A percentile compares a stretch with the other conserved stretches of the same genome.
phyloP scores from a whole-genome alignment of 2,888 invertebrate species.

The Drepana falcataria region DNA sequence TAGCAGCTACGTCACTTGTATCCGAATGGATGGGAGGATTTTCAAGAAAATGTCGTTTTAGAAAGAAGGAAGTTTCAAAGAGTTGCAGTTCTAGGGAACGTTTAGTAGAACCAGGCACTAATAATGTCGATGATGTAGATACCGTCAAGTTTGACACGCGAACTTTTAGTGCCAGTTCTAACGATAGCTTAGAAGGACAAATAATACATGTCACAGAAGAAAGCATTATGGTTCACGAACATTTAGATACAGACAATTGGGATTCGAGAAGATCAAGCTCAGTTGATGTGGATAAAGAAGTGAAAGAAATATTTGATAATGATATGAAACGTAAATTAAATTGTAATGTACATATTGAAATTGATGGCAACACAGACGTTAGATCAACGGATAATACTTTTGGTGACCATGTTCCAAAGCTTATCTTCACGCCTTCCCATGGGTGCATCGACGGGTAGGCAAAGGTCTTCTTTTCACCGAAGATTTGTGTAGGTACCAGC shows the following conservation, averaged over 20 bases:
- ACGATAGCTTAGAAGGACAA: conserved; percentile 51
- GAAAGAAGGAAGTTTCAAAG: conserved; percentile 24
- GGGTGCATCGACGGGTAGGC: too few species aligned
- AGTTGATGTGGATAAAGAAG: conserved; percentile 61
- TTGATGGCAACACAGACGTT: conserved; percentile 26
- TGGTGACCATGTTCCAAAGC: conserved; percentile 36
- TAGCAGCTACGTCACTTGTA: conserved; percentile 80
- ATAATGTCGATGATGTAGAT: conserved; percentile 19
- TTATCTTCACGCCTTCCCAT: too few species aligned
- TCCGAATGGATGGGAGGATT: conserved; percentile 87
- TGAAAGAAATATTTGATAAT: conserved; percentile 59
- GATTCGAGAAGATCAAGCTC: conserved; percentile 60
- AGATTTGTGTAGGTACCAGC: too few species aligned
- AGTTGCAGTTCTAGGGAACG: conserved; percentile 34
- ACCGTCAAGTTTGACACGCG: conserved; percentile 34
- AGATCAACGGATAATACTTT: conserved; percentile 45
- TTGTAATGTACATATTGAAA: conserved; percentile 23
- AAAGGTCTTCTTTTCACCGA: too few species aligned
- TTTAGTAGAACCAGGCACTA: conserved; percentile 31
- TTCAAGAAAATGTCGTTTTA: conserved; percentile 75
- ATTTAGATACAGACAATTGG: conserved; percentile 32
- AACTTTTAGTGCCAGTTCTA: conserved; percentile 43
- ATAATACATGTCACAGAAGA: conserved; percentile 56
- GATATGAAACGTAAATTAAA: conserved; percentile 35
- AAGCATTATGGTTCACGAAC: conserved; percentile 49